Conservation (phyloP, 2,113 vertebrate species). For the Dendrocopos noguchii region DNA sequence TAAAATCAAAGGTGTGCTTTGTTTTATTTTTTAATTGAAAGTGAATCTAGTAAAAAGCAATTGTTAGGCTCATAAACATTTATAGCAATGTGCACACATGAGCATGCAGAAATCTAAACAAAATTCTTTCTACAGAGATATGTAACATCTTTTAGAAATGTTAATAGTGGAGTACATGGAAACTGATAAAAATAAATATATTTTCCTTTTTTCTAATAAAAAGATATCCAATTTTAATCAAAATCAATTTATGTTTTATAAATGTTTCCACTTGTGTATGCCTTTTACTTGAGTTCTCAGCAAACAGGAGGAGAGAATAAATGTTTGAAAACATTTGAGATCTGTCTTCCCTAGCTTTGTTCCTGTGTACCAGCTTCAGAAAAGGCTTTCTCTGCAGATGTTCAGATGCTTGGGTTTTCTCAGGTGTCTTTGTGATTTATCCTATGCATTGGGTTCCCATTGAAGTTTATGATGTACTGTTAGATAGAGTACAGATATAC, state of each 20-base stretch:
- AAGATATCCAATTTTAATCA: neutral
- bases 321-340: neutral
- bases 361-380: neutral
- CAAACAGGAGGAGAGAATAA: neutral
- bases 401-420: neutral
- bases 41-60: conserved; percentile 1
- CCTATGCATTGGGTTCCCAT: neutral
- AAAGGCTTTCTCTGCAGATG: neutral
- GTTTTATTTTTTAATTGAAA: conserved; percentile 25
- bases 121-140: neutral
- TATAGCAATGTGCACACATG: neutral
- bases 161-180: neutral
- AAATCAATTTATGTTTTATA: neutral
- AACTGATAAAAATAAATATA: neutral
- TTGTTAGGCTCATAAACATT: conserved; percentile 4
- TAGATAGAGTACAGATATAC: neutral
- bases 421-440: neutral
- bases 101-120: neutral
- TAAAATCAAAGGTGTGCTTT: conserved; percentile 23
- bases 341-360: neutral
- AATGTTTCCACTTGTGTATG: neutral
- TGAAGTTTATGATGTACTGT: neutral
- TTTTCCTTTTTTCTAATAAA: conserved; percentile 12
- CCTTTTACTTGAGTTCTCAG: neutral
- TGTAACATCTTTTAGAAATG: neutral